Conservation (phyloP, 2,888 invertebrate genomes). For the Achlya flavicornis region DNA sequence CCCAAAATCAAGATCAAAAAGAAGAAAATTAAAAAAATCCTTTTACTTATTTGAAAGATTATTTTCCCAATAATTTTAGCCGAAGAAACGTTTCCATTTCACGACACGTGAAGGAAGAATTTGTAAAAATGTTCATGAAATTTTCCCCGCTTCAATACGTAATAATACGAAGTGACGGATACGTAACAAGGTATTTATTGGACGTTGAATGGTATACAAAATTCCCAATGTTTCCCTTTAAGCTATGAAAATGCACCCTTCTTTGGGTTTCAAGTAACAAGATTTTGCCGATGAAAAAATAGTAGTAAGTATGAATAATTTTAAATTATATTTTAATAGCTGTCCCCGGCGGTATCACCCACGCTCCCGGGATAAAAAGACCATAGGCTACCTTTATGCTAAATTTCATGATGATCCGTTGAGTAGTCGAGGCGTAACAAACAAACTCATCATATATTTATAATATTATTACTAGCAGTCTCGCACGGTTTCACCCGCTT, state of each 20-base stretch:
- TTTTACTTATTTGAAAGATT: not conserved
- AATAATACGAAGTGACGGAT: conserved; percentile 27
- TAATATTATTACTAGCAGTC: too few relatives aligned
- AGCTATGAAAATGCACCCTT: conserved; percentile 45
- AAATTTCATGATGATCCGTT: too few relatives aligned
- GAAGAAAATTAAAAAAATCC: not conserved
- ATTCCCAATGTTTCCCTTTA: conserved; percentile 50
- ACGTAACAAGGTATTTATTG: conserved; percentile 59
- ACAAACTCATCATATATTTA: too few relatives aligned
- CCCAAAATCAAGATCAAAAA: too few relatives aligned
- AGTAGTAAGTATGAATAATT: too few relatives aligned
- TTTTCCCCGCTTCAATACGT: conserved; percentile 6
- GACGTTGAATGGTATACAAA: conserved; percentile 52
- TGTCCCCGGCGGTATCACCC: too few relatives aligned
- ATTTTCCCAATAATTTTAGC: not conserved
- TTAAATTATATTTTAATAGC: not conserved
- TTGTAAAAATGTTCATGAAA: not conserved
- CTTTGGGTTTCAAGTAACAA: conserved; percentile 18
- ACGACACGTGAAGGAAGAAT: not conserved
- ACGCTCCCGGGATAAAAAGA: too few relatives aligned
- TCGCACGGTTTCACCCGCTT: too few relatives aligned
- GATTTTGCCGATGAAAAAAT: conserved; percentile 11
- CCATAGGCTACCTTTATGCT: too few relatives aligned
- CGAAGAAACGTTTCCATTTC: not conserved
- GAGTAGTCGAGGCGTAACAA: too few relatives aligned